These are phyloP conservation scores for Camelus bactrianus DNA, from an alignment of 2,113 vertebrate genomes.

Conservation along the genomic window DNA sequence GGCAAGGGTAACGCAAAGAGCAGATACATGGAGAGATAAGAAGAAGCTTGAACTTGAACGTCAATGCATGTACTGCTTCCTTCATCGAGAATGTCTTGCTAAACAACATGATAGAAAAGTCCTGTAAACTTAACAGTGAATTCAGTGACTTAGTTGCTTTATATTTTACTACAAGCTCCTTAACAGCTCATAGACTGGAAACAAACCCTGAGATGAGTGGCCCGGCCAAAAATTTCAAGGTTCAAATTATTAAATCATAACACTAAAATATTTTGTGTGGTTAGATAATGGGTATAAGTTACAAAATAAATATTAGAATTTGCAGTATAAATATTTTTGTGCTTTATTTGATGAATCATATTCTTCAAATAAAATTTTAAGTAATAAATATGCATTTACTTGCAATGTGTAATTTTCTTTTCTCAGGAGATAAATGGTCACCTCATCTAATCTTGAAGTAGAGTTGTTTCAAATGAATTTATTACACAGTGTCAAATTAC, in stretches of 20 bases:
- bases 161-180: background rate
- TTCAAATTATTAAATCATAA: conserved; percentile 44
- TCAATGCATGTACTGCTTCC: background rate
- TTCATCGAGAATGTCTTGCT: conserved; percentile 44
- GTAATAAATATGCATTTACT: background rate
- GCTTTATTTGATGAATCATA: background rate
- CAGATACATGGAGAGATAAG: background rate
- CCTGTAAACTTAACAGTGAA: background rate
- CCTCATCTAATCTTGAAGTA: conserved; percentile 59
- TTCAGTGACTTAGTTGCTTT: background rate
- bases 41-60: background rate
- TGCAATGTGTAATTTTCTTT: background rate
- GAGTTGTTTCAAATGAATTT: conserved; percentile 70
- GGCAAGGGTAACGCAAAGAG: conserved; percentile 39
- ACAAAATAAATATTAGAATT: background rate
- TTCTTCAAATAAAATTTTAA: background rate
- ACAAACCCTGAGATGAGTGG: background rate
- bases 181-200: background rate
- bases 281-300: background rate
- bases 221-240: background rate
- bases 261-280: background rate
- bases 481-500: background rate
- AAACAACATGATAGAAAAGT: background rate
- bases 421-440: background rate
- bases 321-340: background rate